Percentiles rank a stretch among this genome's conserved stretches.
These are phyloP conservation scores for Saxicola maurus DNA, from an alignment of 2,797 vertebrate genomes.

Conservation along the genomic window DNA sequence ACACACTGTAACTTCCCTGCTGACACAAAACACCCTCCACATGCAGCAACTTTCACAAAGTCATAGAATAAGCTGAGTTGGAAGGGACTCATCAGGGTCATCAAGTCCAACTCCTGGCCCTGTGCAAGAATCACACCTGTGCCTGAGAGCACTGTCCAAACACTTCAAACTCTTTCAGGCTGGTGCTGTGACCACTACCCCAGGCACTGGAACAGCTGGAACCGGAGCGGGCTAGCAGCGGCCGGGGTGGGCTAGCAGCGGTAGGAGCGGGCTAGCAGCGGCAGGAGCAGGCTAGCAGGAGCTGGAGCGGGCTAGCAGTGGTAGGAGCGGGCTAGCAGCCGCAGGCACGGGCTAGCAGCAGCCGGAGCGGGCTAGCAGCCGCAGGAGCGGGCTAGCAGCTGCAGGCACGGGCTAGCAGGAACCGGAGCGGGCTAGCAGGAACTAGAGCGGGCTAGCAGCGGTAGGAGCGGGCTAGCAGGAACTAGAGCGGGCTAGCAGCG, in stretches of 20 bases:
- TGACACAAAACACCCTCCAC: background rate
- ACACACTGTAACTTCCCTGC: background rate
- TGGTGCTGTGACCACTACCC: background rate
- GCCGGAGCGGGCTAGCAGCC: too few relatives aligned
- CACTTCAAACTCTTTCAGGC: background rate
- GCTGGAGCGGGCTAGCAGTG: too few relatives aligned
- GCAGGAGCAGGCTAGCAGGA: background rate
- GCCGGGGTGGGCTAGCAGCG: too few relatives aligned
- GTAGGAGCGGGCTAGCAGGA: too few relatives aligned
- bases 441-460: too few relatives aligned
- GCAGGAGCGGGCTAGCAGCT: too few relatives aligned
- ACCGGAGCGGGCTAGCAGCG: background rate
- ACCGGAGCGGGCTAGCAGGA: too few relatives aligned
- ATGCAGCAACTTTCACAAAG: background rate
- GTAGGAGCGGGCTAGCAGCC: too few relatives aligned
- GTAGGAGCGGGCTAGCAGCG: background rate
- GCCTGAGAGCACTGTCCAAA: background rate
- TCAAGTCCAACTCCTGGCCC: accelerated
- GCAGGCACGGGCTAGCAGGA: too few relatives aligned
- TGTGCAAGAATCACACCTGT: background rate
- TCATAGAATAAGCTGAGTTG: background rate
- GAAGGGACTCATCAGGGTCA: background rate
- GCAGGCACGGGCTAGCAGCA: too few relatives aligned
- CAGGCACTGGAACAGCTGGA: too few relatives aligned
- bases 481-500: too few relatives aligned